Conservation (phyloP, 2,888 invertebrate genomes). For the Polymixis lichenea region DNA sequence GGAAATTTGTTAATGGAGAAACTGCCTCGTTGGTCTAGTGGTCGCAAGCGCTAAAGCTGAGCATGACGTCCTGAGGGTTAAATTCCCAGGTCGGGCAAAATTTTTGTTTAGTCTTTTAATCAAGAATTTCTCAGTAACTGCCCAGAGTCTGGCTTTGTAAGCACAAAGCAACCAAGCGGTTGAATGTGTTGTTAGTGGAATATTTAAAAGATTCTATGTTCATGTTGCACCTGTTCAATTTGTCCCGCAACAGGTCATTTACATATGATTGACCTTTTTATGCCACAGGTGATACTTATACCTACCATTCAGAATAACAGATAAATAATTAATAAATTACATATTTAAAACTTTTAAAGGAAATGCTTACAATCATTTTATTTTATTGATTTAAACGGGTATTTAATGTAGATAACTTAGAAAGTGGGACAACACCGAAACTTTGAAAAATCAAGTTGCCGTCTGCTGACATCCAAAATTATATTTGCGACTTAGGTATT, state of each 20-base stretch:
- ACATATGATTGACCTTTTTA: conserved; percentile 4
- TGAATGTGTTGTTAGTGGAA: not conserved
- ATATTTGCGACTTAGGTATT: not conserved
- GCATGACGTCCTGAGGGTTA: too few species aligned
- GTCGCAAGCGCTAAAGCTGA: too few species aligned
- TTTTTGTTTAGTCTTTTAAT: too few species aligned
- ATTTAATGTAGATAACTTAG: not conserved
- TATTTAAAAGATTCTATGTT: not conserved
- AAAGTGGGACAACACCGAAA: not conserved
- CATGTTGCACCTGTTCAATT: not conserved
- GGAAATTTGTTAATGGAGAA: too few species aligned
- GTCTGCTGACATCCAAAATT: not conserved
- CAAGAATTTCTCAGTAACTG: too few species aligned
- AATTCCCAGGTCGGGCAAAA: too few species aligned
- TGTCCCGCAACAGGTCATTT: not conserved
- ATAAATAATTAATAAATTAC: not conserved
- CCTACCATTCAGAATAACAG: not conserved
- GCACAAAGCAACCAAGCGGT: too few species aligned
- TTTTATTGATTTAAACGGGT: not conserved
- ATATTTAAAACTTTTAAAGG: not conserved
- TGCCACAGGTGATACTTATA: not conserved
- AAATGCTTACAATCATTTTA: not conserved
- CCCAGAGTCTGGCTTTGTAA: too few species aligned
- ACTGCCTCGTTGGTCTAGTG: too few species aligned
- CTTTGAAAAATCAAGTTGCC: not conserved